Conservation (phyloP, 2,888 invertebrate species). For the Bhutanitis thaidina region DNA sequence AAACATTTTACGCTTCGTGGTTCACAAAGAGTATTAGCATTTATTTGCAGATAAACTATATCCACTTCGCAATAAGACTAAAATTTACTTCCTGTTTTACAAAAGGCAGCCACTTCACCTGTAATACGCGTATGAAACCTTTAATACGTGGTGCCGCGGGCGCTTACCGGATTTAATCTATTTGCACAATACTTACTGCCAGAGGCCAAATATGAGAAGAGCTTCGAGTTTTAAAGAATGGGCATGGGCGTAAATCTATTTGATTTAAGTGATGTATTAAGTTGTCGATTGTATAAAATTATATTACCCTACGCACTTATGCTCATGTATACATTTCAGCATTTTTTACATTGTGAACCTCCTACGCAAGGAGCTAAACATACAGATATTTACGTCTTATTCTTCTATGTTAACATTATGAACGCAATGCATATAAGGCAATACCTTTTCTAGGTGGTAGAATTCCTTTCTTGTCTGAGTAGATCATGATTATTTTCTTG, state of each 20-base stretch:
- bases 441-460: no score
- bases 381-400: no score
- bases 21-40: constrained; percentile 9
- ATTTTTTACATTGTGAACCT: no score
- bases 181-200: constrained; percentile 66
- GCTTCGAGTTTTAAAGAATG: constrained; percentile 21
- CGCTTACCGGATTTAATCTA: constrained; percentile 67
- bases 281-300: no score
- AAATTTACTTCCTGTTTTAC: constrained; percentile 35
- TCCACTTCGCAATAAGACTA: constrained; percentile 19
- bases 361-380: no score
- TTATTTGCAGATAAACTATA: constrained; percentile 16
- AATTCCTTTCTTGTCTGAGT: no score
- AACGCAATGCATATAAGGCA: no score
- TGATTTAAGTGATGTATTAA: background rate
- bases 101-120: constrained; percentile 36
- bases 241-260: background rate
- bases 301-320: no score
- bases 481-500: no score
- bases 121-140: constrained; percentile 31
- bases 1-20: background rate
- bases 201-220: constrained; percentile 36
- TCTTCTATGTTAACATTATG: no score
- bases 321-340: no score
- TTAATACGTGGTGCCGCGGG: constrained; percentile 40